Evolutionary conservation across 2,888 invertebrate species (phyloP).

Genomic region (Dryocosmus kuriphilus): DNA sequence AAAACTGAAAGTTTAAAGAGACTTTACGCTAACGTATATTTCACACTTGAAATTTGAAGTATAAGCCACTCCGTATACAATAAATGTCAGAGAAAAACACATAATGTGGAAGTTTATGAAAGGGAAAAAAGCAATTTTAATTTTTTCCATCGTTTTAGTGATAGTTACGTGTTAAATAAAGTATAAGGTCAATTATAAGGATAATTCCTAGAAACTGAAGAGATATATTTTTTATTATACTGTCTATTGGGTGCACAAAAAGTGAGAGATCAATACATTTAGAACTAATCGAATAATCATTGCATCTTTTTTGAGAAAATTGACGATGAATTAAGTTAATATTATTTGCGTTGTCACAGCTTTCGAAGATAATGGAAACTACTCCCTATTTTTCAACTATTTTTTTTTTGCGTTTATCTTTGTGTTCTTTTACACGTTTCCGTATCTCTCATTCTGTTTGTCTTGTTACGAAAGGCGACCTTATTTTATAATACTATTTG

Average conservation of each 20-base stretch:
- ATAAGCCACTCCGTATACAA: not conserved
- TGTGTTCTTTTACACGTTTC: conserved; percentile 40
- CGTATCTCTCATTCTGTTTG: conserved; percentile 39
- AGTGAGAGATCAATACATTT: conserved; percentile 40
- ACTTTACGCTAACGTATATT: not conserved
- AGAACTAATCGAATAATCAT: conserved; percentile 17
- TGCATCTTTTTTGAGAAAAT: not conserved
- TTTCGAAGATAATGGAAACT: conserved; percentile 19
- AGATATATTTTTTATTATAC: conserved; percentile 72
- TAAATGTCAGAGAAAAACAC: conserved; percentile 22
- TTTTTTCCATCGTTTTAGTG: conserved; percentile 62
- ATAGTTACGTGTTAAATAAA: conserved; percentile 54
- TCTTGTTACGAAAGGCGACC: conserved; percentile 51
- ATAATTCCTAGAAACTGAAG: conserved; percentile 66
- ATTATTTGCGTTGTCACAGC: conserved; percentile 35
- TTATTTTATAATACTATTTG: conserved; percentile 69
- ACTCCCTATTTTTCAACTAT: conserved; percentile 27
- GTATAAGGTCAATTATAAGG: conserved; percentile 53
- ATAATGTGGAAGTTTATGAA: conserved; percentile 17
- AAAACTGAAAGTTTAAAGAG: not conserved
- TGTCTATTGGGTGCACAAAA: conserved; percentile 52
- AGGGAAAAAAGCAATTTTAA: conserved; percentile 35
- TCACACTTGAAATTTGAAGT: not conserved
- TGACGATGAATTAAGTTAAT: conserved; percentile 38
- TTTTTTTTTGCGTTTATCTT: conserved; percentile 46